Conservation (phyloP, 2,113 vertebrate species). For the Xyrauchen texanus region DNA sequence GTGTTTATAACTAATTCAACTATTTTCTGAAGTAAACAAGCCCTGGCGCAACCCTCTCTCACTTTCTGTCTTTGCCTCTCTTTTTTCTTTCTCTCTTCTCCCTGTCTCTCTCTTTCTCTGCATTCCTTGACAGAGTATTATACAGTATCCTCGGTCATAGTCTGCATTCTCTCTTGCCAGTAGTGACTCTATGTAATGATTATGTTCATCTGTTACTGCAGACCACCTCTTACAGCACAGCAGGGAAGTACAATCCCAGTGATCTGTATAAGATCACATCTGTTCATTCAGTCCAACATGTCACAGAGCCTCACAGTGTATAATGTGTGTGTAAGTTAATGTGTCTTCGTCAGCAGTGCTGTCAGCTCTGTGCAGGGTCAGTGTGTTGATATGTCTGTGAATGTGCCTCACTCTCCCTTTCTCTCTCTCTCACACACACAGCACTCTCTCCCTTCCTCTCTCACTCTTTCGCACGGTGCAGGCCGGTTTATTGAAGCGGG, state of each 20-base stretch:
- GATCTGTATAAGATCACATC: slow-evolving; percentile 34
- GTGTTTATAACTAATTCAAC: slow-evolving; percentile 56
- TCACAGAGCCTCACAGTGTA: slow-evolving; percentile 21
- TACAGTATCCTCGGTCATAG: neutral
- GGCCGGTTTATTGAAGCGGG: slow-evolving; percentile 22
- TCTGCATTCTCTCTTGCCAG: slow-evolving; percentile 18
- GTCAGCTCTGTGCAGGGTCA: slow-evolving; percentile 39
- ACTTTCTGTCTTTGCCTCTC: neutral
- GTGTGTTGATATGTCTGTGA: slow-evolving; percentile 46
- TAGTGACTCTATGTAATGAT: neutral
- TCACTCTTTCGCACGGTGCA: slow-evolving; percentile 20
- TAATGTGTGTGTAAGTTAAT: slow-evolving; percentile 23
- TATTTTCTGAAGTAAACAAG: slow-evolving; percentile 55
- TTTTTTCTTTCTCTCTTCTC: neutral
- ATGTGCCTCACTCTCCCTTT: slow-evolving; percentile 36
- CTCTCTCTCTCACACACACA: slow-evolving; percentile 32
- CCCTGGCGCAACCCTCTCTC: slow-evolving; percentile 27
- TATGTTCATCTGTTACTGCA: slow-evolving; percentile 7
- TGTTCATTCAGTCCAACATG: slow-evolving; percentile 41
- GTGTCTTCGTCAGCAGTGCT: slow-evolving; percentile 47
- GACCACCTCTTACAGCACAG: slow-evolving; percentile 33
- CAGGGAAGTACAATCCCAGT: neutral
- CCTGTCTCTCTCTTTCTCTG: no score
- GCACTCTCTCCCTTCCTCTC: neutral
- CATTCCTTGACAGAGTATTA: neutral